Percentiles rank a stretch among this genome's conserved stretches.
Evolutionary conservation across 2,888 invertebrate species (phyloP).

Genomic region (Gandaritis pyraliata): DNA sequence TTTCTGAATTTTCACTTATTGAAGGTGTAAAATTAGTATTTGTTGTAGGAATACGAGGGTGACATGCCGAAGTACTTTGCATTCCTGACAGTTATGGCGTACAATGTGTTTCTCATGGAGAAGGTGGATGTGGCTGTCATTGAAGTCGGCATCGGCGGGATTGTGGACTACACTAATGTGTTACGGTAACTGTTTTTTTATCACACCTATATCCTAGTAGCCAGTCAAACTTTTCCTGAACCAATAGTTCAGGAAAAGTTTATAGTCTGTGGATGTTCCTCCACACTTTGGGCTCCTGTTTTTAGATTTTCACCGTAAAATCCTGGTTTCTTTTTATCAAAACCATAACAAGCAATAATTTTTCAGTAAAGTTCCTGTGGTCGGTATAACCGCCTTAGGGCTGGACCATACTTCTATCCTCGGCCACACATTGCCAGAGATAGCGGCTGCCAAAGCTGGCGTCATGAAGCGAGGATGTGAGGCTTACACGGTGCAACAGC

Average conservation of each 20-base stretch:
- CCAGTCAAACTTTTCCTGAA: too few relatives aligned
- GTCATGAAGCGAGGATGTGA: conserved; percentile 92
- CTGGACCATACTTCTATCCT: conserved; percentile 94
- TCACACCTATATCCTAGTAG: too few relatives aligned
- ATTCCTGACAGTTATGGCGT: conserved; percentile 96
- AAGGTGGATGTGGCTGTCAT: conserved; percentile 96
- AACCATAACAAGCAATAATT: neutral
- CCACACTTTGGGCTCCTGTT: too few relatives aligned
- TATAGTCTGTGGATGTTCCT: too few relatives aligned
- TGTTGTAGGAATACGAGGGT: conserved; percentile 76
- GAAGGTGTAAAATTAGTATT: neutral
- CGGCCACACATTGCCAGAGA: conserved; percentile 92
- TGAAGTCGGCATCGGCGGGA: conserved; percentile 99
- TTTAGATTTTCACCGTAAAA: neutral
- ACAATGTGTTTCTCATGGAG: conserved; percentile 93
- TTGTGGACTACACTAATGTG: conserved; percentile 97
- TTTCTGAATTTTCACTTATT: neutral
- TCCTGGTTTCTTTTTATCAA: too few relatives aligned
- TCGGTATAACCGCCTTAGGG: conserved; percentile 96
- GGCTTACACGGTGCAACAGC: conserved; percentile 90
- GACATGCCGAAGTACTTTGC: conserved; percentile 98
- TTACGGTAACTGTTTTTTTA: conserved; percentile 84
- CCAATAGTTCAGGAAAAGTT: too few relatives aligned
- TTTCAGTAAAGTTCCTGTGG: conserved; percentile 90
- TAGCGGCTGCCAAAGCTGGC: conserved; percentile 98